Evolutionary conservation across 2,113 vertebrate species (phyloP).

Genomic region (Pituophis catenifer): DNA sequence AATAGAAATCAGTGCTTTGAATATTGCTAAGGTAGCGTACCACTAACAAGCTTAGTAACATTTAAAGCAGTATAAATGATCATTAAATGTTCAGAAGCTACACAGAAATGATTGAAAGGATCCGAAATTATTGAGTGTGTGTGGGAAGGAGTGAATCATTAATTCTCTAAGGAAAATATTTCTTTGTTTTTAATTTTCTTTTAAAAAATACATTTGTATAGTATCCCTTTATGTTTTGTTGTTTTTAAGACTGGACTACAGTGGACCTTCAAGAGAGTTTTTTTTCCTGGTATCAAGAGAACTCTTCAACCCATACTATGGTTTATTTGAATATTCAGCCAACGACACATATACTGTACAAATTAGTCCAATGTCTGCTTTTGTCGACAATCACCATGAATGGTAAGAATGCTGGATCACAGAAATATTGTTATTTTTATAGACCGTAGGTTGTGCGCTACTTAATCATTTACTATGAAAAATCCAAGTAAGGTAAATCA

Average conservation of each 20-base stretch:
- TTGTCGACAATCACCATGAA: constrained; percentile 98
- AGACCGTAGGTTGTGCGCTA: not conserved
- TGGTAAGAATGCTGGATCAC: constrained; percentile 78
- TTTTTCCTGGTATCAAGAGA: constrained; percentile 98
- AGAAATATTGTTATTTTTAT: not conserved
- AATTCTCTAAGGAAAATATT: not conserved
- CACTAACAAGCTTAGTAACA: not conserved
- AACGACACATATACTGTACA: constrained; percentile 99
- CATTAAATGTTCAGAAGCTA: not conserved
- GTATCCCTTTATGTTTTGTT: constrained; percentile 51
- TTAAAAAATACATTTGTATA: not conserved
- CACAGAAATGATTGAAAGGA: not conserved
- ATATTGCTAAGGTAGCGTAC: not conserved
- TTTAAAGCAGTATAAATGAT: constrained; percentile 24
- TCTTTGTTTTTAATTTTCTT: not conserved
- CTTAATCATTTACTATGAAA: not conserved
- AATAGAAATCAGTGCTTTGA: not conserved
- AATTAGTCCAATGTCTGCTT: constrained; percentile 99
- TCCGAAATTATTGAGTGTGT: not conserved
- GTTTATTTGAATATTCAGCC: constrained; percentile 98
- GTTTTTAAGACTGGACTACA: constrained; percentile 90
- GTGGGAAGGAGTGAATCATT: not conserved
- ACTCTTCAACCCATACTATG: constrained; percentile 98
- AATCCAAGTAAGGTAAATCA: not conserved
- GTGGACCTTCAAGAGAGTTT: constrained; percentile 96